Base-by-base conservation (phyloP, 2,797 vertebrate genomes). In the Bovichtus diacanthus region DNA sequence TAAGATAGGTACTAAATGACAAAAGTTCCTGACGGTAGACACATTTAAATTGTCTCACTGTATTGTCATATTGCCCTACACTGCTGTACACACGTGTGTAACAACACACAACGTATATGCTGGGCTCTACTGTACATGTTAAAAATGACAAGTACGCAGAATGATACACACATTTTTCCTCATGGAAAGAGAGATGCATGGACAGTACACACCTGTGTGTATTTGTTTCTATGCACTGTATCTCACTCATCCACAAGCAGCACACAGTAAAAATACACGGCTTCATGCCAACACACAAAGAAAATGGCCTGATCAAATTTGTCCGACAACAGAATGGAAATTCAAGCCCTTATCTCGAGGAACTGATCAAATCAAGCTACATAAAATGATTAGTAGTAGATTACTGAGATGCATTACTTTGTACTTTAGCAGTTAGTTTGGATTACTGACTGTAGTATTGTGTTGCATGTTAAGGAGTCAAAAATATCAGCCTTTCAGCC, bases 291-390 rank as follows among this genome's bases (percentile, higher is more conserved):
- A 54, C 23, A 50, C 56, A 49, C 31, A 18, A 56, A 44, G 51
- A 68, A 78, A 80, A 73, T 63, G 68, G 60, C 54, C 46, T 70
- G 46, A 82, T 81, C 80, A 67, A 62, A 78, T 85, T 68, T 54
- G 29, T 9, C 31, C 50, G 0, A 29, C 21, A 27, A 50, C 51
- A 11, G 47, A 70, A 82, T 80, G 50, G 21, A 69, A 85, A 81
- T 61, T 50, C 23, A 68, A 76, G 16, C 8, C 53, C 6, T 66
- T 16, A 70, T 73, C 63, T 70, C 36, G 72, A 50, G 41, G 64
- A 68, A 18, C 4, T 41, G 78, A 79, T 85, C 11, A 65, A 73
- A 74, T 82, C 39, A 74, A 23, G 29, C 51, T n/a, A 31, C 47
- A 47, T 58, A 51, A 71, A 43, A 43, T 46, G 27, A 78, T 72